Conservation (phyloP, 2,113 vertebrate species). For the Bettongia penicillata region DNA sequence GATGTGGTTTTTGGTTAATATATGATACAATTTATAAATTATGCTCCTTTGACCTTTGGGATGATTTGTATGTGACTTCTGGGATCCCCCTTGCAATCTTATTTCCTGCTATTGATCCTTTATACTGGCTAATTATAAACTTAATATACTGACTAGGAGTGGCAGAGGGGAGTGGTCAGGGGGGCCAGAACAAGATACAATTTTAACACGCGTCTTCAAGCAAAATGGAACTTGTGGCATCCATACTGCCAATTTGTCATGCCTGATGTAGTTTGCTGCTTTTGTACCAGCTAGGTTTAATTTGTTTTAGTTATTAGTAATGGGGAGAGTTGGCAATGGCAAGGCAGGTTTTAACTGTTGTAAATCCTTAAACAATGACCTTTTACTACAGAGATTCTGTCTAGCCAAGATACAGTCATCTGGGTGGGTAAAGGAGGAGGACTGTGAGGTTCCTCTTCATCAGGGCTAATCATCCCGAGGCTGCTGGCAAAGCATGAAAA, state of each 20-base stretch:
- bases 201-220: not conserved
- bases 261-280: not conserved
- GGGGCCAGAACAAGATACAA: not conserved
- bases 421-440: not conserved
- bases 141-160: not conserved
- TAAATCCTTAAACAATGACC: not conserved
- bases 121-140: not conserved
- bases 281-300: not conserved
- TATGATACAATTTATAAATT: not conserved
- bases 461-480: not conserved
- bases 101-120: not conserved
- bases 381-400: not conserved
- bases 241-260: not conserved
- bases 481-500: constrained; percentile 33
- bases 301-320: not conserved
- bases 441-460: not conserved
- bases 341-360: constrained; percentile 18
- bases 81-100: not conserved
- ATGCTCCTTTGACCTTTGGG: not conserved
- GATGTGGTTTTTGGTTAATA: not conserved
- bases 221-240: not conserved
- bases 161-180: not conserved
- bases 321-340: not conserved
- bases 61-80: not conserved
- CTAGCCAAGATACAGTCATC: constrained; percentile 1